Conservation (phyloP, 2,888 invertebrate species). For the Ligdia adustata region DNA sequence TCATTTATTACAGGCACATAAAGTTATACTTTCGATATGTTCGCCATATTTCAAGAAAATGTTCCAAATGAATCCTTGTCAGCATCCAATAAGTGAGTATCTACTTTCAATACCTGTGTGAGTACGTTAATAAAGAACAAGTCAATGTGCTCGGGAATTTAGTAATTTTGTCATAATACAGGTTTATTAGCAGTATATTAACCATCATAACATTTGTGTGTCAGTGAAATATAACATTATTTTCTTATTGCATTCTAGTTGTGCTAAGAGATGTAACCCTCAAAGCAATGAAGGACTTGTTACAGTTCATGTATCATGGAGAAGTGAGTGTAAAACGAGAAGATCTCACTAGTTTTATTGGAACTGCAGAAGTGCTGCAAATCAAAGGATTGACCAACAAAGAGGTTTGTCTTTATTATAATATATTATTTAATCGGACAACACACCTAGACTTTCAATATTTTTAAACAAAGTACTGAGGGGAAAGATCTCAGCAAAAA, state of each 20-base stretch:
- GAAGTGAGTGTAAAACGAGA: constrained; percentile 90
- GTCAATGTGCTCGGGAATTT: no score
- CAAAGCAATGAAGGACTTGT: constrained; percentile 88
- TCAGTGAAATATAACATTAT: background rate
- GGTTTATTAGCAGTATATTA: no score
- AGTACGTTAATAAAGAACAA: no score
- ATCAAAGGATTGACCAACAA: constrained; percentile 88
- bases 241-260: constrained; percentile 67
- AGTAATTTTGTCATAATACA: no score
- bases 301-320: constrained; percentile 91
- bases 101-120: constrained; percentile 13
- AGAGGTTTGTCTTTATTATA: constrained; percentile 65
- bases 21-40: constrained; percentile 88
- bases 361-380: constrained; percentile 89
- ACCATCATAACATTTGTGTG: no score
- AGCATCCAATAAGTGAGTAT: constrained; percentile 85
- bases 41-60: constrained; percentile 89
- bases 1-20: constrained; percentile 87
- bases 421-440: no score
- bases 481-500: no score
- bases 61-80: constrained; percentile 86
- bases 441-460: no score
- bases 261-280: constrained; percentile 88
- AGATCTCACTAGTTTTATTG: constrained; percentile 88
- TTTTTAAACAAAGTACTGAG: no score